phyloP scores from a whole-genome alignment of 1,140 invertebrate genomes.

The Drosophila bocki region DNA sequence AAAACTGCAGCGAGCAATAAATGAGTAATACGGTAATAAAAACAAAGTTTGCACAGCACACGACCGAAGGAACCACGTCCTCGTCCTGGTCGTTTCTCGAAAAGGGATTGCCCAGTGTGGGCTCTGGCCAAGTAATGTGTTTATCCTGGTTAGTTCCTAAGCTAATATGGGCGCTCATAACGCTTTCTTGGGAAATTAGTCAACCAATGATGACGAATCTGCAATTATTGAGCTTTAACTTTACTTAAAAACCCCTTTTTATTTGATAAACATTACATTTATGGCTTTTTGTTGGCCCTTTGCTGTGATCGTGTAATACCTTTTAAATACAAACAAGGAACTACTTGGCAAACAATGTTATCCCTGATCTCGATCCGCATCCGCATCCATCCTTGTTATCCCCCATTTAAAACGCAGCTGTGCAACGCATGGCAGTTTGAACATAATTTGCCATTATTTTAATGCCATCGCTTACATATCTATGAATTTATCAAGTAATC shows the following conservation, averaged over 20 bases:
- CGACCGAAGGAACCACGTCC: slow-evolving; percentile 2
- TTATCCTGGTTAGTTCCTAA: slow-evolving; percentile 31
- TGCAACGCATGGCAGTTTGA: slow-evolving; percentile 35
- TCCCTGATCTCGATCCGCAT: slow-evolving; percentile 6
- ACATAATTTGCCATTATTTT: slow-evolving; percentile 68
- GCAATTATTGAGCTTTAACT: neutral
- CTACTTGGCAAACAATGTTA: neutral
- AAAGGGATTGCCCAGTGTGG: slow-evolving; percentile 10
- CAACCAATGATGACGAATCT: neutral
- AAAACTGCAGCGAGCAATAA: slow-evolving; percentile 68
- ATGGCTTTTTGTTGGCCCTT: neutral
- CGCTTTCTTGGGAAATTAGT: neutral
- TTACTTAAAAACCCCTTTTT: neutral
- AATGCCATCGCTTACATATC: slow-evolving; percentile 68
- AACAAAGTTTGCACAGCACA: slow-evolving; percentile 58
- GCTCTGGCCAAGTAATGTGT: slow-evolving; percentile 36
- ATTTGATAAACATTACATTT: neutral
- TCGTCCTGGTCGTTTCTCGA: slow-evolving; percentile 10
- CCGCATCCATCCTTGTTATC: slow-evolving; percentile 7
- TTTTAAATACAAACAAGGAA: neutral
- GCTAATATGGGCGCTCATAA: slow-evolving; percentile 2
- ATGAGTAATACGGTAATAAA: slow-evolving; percentile 70
- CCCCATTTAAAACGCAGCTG: neutral
- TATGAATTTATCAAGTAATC: slow-evolving; percentile 77
- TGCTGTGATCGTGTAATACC: neutral